Base-by-base conservation (phyloP, 1,140 invertebrate species). In the Idris sp. region DNA sequence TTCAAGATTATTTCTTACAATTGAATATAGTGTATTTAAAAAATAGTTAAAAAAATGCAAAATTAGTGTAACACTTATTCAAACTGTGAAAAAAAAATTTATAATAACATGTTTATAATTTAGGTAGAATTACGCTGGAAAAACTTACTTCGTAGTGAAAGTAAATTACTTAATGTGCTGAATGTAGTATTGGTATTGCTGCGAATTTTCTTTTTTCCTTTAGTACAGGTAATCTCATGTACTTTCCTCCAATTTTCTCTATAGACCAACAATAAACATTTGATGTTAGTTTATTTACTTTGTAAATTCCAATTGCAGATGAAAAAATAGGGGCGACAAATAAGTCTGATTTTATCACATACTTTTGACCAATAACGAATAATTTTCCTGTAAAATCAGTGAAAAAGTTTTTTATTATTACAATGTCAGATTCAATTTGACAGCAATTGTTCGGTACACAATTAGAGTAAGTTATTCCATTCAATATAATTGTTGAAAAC, bases 361-460 rank as follows among this genome's bases (percentile, higher is more conserved):
- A 51, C 10, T 51, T 51, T 22, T 9, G 11, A 4, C 46, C 46
- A 36, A 51, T 51, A 13, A 31, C n/a, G 4, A n/a, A 1, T 36
- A 51, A 11, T 7, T 25, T 14, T 8, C 31, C 46, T n/a, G 35
- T 25, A 1, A 3, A 3, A 14, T 22, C 10, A 1, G 26, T 51
- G 6, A 19, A 30, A 36, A 51, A 51, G 14, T 51, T 51, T 25
- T 51, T 11, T 7, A 51, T 36, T 11, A 51, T 51, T 5, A 51
- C 10, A 25, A 51, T 6, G 16, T 31, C 26, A 1, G 15, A 33
- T 22, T 25, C 16, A 36, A 51, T 25, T 51, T 25, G 13, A 36
- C 46, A 51, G n/a, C 46, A 51, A 26, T 51, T 51, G n/a, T 51
- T 30, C 2, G 46, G 46, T 5, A 36, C 4, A 35, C n/a, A 10